These are phyloP conservation scores for Xiphophorus maculatus DNA, from an alignment of 2,113 vertebrate species.

Conservation along the genomic window DNA sequence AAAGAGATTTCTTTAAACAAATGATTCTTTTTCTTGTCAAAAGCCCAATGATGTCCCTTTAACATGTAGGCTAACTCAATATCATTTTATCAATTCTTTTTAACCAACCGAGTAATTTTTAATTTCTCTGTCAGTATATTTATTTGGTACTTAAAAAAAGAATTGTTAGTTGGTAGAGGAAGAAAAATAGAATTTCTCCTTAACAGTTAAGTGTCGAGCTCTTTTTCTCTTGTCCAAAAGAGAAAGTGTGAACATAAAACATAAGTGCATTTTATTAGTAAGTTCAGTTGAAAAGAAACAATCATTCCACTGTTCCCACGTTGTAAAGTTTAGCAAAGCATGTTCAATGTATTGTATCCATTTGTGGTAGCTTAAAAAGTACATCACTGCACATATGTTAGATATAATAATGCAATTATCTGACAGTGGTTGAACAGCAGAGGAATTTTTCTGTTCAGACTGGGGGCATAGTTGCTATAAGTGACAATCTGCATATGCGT, in stretches of 20 bases:
- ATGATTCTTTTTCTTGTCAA: not conserved
- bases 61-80: not conserved
- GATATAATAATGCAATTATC: not conserved
- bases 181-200: not conserved
- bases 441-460: not conserved
- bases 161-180: not conserved
- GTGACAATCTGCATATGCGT: not conserved
- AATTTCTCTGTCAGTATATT: not conserved
- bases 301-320: not conserved
- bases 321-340: not conserved
- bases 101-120: not conserved
- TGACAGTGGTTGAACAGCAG: not conserved
- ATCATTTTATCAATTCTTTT: not conserved
- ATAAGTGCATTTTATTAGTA: not conserved
- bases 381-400: not conserved
- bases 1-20: too few relatives aligned
- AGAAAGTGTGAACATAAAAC: not conserved
- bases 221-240: not conserved
- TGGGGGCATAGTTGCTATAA: not conserved
- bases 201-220: not conserved
- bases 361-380: not conserved
- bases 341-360: not conserved
- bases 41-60: too few relatives aligned
- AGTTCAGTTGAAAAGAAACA: not conserved
- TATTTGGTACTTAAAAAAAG: not conserved